Conservation (phyloP, 2,888 invertebrate species). For the Acronicta aceris region DNA sequence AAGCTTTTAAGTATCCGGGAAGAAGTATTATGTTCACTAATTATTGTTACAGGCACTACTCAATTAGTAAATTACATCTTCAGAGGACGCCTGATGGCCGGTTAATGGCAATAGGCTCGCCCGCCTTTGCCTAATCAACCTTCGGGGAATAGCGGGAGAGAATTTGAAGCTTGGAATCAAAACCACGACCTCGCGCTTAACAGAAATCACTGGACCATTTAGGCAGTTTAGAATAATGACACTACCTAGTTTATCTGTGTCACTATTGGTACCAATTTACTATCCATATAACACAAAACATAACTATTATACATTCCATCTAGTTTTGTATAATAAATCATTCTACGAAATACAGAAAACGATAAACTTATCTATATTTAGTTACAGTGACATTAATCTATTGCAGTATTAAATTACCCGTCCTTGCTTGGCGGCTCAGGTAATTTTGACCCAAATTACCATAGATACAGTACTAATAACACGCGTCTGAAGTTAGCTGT, state of each 20-base stretch:
- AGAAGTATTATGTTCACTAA: constrained; percentile 1
- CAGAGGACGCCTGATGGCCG: neutral
- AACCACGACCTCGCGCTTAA: too few species aligned
- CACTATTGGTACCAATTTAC: constrained; percentile 8
- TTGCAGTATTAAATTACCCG: constrained; percentile 29
- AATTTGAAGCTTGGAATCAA: too few species aligned
- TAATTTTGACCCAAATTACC: constrained; percentile 25
- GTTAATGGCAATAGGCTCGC: too few species aligned
- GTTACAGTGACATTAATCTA: constrained; percentile 23
- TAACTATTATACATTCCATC: constrained; percentile 11
- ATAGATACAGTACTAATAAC: neutral
- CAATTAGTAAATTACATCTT: neutral
- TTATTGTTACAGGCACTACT: neutral
- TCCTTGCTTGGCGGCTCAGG: constrained; percentile 25
- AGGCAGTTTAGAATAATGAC: neutral
- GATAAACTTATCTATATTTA: constrained; percentile 20
- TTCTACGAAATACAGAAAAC: constrained; percentile 1
- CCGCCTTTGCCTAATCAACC: too few species aligned
- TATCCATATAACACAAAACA: constrained; percentile 5
- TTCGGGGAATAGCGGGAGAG: too few species aligned
- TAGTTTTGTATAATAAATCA: constrained; percentile 17
- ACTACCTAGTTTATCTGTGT: neutral
- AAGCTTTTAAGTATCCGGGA: constrained; percentile 16
- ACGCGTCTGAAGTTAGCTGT: too few species aligned
- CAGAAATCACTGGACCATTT: too few species aligned